Evolutionary conservation across 2,888 invertebrate species (phyloP).

Genomic region (Tenthredo mesomela): DNA sequence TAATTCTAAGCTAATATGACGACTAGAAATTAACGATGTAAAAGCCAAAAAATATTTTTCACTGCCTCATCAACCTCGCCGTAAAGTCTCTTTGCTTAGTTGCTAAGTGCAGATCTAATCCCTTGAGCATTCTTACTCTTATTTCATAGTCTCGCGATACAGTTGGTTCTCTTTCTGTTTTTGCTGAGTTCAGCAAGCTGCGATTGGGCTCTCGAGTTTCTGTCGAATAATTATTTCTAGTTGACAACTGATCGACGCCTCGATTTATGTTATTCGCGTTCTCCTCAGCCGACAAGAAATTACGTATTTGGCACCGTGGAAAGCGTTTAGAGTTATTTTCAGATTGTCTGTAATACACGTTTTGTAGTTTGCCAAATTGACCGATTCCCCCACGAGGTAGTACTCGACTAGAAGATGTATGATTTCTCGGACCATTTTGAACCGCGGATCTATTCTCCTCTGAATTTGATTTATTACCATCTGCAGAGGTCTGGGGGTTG

Average conservation of each 20-base stretch:
- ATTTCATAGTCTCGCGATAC: constrained; percentile 64
- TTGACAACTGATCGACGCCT: background rate
- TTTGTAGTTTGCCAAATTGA: constrained; percentile 3
- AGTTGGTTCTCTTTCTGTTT: constrained; percentile 9
- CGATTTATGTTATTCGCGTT: constrained; percentile 22
- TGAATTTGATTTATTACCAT: background rate
- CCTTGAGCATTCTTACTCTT: constrained; percentile 69
- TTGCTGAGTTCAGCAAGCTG: background rate
- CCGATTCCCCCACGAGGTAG: background rate
- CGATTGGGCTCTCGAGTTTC: background rate
- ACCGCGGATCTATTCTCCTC: background rate
- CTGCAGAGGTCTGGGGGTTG: background rate
- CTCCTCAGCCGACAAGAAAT: background rate
- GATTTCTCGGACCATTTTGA: background rate
- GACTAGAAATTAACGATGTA: constrained; percentile 27
- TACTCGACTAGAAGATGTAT: background rate
- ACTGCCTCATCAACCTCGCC: constrained; percentile 70
- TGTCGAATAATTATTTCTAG: background rate
- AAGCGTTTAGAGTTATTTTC: background rate
- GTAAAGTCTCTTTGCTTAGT: constrained; percentile 73
- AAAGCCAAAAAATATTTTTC: constrained; percentile 41
- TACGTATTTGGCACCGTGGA: background rate
- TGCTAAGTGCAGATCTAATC: constrained; percentile 73
- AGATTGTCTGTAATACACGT: background rate
- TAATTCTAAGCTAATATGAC: background rate